Percentiles rank a stretch among this genome's conserved stretches.
Evolutionary conservation across 2,113 vertebrate species (phyloP).

Genomic region (Isurus oxyrinchus): DNA sequence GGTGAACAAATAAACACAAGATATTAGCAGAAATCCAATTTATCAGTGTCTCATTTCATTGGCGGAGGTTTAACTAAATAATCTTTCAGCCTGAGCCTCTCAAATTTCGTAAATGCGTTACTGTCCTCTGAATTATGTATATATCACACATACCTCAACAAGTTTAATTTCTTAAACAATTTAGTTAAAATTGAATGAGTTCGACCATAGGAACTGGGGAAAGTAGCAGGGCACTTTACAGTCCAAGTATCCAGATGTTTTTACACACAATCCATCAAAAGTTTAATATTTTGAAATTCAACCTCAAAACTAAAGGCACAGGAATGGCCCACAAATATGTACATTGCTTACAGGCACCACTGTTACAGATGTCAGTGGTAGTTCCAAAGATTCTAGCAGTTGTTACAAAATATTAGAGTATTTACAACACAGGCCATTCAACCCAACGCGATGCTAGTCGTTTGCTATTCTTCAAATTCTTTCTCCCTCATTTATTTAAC

Average conservation of each 20-base stretch:
- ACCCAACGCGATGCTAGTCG: too few species aligned
- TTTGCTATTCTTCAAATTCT: too few species aligned
- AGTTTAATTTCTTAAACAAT: neutral
- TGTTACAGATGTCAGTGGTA: too few species aligned
- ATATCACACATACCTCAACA: neutral
- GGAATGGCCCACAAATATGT: neutral
- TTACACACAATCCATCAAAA: neutral
- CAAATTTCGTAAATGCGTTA: neutral
- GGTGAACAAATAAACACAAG: neutral
- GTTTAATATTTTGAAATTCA: too few species aligned
- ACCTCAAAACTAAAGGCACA: neutral
- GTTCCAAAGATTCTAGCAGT: too few species aligned
- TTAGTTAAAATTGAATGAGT: neutral
- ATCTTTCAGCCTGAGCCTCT: neutral
- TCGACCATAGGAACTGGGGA: too few species aligned
- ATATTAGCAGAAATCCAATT: neutral
- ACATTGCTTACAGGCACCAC: too few species aligned
- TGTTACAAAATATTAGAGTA: too few species aligned
- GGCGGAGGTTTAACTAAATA: neutral
- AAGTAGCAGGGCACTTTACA: neutral
- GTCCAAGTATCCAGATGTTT: neutral
- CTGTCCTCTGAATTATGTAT: neutral
- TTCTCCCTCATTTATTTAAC: too few species aligned
- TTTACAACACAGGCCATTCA: too few species aligned
- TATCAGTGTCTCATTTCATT: neutral